Evolutionary conservation across 2,113 vertebrate species (phyloP), one percentile per base, ranked within the genome.

Genomic region (Toxostoma redivivum): DNA sequence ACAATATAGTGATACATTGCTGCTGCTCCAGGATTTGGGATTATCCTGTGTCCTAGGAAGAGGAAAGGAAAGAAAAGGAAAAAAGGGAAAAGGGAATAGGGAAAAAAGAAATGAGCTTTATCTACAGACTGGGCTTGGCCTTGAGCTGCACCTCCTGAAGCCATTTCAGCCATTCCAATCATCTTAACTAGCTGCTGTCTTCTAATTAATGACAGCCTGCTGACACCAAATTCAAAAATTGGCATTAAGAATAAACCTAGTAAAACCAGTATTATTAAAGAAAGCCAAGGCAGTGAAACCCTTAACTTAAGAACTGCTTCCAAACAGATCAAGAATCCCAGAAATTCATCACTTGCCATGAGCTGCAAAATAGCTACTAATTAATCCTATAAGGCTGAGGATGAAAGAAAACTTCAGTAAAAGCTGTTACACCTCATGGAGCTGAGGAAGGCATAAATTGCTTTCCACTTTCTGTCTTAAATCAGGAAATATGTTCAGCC

Each of bases 401-500:
- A 61, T 56, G 35, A 67, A 86, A 95, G 92, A 77, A 90, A 47
- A 23, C 35, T 91, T 88, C 4, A 91, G 50, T 88, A 82, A 82
- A 92, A 85, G 78, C 84, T 88, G 78, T 88, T 90, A 79, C 12
- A 92, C 45, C 79, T 85, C 89, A 56, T 10, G 94, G 58, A 85
- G 56, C 66, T 87, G 80, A 74, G 54, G 30, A 57, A 95, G 30
- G 67, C 78, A 48, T 67, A 91, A 95, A 95, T 93, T 85, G 89
- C 84, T 78, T 92, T 82, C 84, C 56, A 70, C 79, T 82, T 95
- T 91, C 87, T 82, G 66, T 91, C 87, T 95, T 58, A 50, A 66
- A 85, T 54, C 81, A 90, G 87, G 86, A 97, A 91, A 94, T 95
- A 93, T 33, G 51, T 80, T 90, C 91, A 95, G 58, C 38, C 71